Percentiles rank a stretch among this genome's conserved stretches.
phyloP scores from a whole-genome alignment of 2,113 vertebrate species.

The Atrichornis clamosus region DNA sequence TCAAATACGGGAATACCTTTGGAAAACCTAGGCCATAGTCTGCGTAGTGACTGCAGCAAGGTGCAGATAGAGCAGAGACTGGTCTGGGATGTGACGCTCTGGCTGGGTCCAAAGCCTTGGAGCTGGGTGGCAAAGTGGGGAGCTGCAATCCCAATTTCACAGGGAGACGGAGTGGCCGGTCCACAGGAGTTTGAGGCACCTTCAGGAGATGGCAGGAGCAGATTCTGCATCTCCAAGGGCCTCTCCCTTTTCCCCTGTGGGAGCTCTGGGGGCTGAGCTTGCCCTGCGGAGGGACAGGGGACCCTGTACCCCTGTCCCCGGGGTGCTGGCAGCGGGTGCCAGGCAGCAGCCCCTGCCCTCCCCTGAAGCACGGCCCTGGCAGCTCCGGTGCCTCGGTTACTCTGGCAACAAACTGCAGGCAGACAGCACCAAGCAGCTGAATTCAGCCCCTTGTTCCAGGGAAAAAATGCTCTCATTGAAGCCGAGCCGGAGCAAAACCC shows the following conservation, averaged over 20 bases:
- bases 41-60: fast-evolving
- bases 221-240: not conserved
- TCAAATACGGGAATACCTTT: not conserved
- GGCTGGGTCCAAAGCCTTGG: not conserved
- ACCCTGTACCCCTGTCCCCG: fast-evolving
- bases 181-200: not conserved
- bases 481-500: not conserved
- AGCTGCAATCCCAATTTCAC: fast-evolving
- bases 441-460: conserved; percentile 75
- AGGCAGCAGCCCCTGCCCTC: conserved; percentile 6
- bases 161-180: fast-evolving
- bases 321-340: not conserved
- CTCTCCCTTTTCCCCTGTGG: fast-evolving
- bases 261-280: not conserved
- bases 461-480: conserved; percentile 76
- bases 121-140: not conserved
- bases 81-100: not conserved
- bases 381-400: conserved; percentile 56
- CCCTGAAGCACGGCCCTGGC: conserved; percentile 19
- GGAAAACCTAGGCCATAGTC: not conserved
- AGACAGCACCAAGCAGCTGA: conserved; percentile 68
- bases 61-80: fast-evolving
- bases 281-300: fast-evolving
- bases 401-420: conserved; percentile 68
- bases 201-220: not conserved